phyloP scores from a whole-genome alignment of 1,140 invertebrate species.

The Planococcus citri region DNA sequence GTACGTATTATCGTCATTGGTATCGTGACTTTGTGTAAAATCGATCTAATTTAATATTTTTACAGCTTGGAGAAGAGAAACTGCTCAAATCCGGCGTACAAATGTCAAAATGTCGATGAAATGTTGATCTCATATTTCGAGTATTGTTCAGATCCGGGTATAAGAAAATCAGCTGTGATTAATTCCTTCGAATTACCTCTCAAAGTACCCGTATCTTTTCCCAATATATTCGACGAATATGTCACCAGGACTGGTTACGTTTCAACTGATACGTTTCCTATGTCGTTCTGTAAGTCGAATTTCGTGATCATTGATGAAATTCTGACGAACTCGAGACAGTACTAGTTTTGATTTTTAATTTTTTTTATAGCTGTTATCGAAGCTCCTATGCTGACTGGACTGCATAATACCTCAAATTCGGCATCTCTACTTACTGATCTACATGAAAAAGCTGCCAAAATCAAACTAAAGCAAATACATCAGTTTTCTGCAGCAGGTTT shows the following conservation, averaged over 20 bases:
- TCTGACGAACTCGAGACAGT: background rate
- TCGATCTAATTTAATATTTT: background rate
- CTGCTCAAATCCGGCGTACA: background rate
- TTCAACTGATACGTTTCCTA: background rate
- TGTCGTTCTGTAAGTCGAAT: background rate
- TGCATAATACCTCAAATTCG: background rate
- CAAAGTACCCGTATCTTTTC: background rate
- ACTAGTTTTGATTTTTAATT: background rate
- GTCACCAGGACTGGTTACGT: background rate
- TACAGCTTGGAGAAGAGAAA: background rate
- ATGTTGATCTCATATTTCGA: background rate
- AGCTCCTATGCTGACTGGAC: background rate
- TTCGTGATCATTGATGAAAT: background rate
- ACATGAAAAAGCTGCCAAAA: background rate
- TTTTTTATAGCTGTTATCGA: background rate
- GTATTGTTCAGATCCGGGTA: background rate
- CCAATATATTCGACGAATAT: slow-evolving; percentile 8
- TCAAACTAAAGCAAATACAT: background rate
- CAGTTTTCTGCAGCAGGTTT: background rate
- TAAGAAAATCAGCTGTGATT: background rate
- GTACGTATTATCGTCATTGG: background rate
- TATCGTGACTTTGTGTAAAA: background rate
- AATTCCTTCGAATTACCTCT: background rate
- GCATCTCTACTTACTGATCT: background rate
- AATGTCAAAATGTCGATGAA: background rate